A percentile compares a stretch with the other conserved stretches of the same genome.
Conservation (phyloP, 2,113 vertebrate species). For the Heterotis niloticus region DNA sequence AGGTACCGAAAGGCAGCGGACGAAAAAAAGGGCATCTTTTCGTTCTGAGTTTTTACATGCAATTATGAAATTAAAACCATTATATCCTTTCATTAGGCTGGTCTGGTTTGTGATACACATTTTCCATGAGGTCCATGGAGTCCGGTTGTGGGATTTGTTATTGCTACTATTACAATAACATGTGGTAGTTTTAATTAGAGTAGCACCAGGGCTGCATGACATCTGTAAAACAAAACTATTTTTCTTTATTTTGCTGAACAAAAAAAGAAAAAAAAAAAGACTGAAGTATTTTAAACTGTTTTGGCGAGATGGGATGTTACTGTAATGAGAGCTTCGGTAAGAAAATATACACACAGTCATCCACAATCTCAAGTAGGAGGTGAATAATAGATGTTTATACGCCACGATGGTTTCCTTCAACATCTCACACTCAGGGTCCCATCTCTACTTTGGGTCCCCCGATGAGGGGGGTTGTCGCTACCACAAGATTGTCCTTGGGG, state of each 20-base stretch:
- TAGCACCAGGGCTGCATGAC: neutral
- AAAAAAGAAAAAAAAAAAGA: constrained; percentile 2
- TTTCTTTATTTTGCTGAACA: neutral
- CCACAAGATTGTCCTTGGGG: neutral
- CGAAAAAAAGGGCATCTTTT: neutral
- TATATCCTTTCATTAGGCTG: constrained; percentile 19
- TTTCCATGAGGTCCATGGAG: neutral
- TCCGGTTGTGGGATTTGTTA: neutral
- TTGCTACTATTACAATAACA: constrained; percentile 8
- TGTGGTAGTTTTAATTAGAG: neutral
- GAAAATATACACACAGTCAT: constrained; percentile 8
- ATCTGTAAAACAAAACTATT: constrained; percentile 13
- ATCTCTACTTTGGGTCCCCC: no score
- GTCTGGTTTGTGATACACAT: neutral
- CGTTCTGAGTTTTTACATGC: neutral
- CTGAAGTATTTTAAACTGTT: neutral
- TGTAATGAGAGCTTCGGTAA: constrained; percentile 9
- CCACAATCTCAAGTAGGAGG: neutral
- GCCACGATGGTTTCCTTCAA: neutral
- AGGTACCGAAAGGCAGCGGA: neutral
- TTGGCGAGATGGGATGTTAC: neutral
- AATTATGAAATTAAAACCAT: constrained; percentile 3
- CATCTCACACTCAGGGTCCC: neutral
- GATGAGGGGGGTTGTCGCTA: no score
- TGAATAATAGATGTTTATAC: neutral